These are phyloP conservation scores for Ricordea florida DNA, from an alignment of 92 coral and sea anemone species.

Conservation along the genomic window DNA sequence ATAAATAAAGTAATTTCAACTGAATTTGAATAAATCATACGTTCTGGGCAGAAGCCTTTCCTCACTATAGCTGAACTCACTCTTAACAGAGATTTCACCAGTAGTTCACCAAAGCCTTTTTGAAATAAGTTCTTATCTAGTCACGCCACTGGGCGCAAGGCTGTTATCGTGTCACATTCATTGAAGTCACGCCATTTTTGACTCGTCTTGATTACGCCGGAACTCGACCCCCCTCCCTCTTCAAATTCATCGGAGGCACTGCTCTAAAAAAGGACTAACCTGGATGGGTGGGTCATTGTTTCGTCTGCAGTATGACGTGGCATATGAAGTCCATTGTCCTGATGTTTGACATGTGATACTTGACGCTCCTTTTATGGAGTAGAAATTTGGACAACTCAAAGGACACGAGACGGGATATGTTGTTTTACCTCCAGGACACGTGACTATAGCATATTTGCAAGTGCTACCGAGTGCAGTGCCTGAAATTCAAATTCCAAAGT, in stretches of 20 bases:
- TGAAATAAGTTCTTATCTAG: no score
- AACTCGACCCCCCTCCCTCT: not conserved
- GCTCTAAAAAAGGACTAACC: constrained; percentile 39
- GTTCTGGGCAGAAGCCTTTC: no score
- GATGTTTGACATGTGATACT: constrained; percentile 89
- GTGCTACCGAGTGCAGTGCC: constrained; percentile 83
- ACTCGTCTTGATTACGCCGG: no score
- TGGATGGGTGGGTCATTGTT: constrained; percentile 94
- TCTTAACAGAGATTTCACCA: no score
- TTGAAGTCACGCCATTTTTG: no score
- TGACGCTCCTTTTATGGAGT: constrained; percentile 78
- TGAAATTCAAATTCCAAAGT: not conserved
- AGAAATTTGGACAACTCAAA: constrained; percentile 75
- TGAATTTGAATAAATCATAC: no score
- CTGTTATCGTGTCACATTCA: no score
- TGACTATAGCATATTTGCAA: constrained; percentile 74
- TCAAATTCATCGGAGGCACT: not conserved
- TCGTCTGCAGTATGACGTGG: constrained; percentile 87
- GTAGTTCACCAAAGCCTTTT: no score
- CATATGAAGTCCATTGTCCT: constrained; percentile 84
- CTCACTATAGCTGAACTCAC: no score
- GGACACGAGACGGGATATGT: constrained; percentile 88
- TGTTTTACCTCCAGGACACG: constrained; percentile 86
- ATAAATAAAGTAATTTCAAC: no score
- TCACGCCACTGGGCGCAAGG: no score